A percentile compares a stretch with the other conserved stretches of the same genome.
Evolutionary conservation across 2,797 vertebrate species (phyloP).

Genomic region (Scarus forsteni): DNA sequence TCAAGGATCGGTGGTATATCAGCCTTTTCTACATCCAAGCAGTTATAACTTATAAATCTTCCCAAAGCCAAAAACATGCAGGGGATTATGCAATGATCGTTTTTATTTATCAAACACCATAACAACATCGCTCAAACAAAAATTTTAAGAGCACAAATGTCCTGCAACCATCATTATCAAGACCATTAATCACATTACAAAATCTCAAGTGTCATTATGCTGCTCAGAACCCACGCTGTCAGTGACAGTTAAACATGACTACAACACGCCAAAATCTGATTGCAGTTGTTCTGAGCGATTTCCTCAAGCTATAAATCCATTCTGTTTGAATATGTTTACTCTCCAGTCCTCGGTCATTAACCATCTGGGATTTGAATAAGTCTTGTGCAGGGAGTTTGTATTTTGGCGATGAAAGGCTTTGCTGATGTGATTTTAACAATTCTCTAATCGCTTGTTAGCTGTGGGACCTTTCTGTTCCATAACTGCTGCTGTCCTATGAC

Average conservation of each 20-base stretch:
- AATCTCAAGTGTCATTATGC: slow-evolving; percentile 24
- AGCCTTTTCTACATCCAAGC: not conserved
- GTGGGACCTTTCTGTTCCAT: slow-evolving; percentile 27
- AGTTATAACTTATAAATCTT: not conserved
- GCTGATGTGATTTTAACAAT: slow-evolving; percentile 69
- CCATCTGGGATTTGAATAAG: slow-evolving; percentile 52
- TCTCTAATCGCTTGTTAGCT: slow-evolving; percentile 45
- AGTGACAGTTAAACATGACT: slow-evolving; percentile 22
- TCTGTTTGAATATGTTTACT: slow-evolving; percentile 65
- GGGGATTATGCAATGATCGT: not conserved
- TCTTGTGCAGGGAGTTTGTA: slow-evolving; percentile 45
- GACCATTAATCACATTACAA: slow-evolving; percentile 13
- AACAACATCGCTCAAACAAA: slow-evolving; percentile 5
- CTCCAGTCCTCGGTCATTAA: slow-evolving; percentile 65
- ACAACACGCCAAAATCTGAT: slow-evolving; percentile 57
- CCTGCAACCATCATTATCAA: slow-evolving; percentile 17
- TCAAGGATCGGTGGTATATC: not conserved
- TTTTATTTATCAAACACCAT: not conserved
- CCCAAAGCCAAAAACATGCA: not conserved
- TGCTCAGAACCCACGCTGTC: slow-evolving; percentile 33
- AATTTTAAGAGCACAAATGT: not conserved
- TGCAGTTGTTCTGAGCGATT: slow-evolving; percentile 62
- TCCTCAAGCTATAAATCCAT: slow-evolving; percentile 62
- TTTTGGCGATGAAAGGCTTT: slow-evolving; percentile 43
- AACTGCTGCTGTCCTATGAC: slow-evolving; percentile 19